Percentiles rank a stretch among this genome's conserved stretches.
Evolutionary conservation across 2,888 invertebrate species (phyloP).

Genomic region (Rhyacophila evoluta): DNA sequence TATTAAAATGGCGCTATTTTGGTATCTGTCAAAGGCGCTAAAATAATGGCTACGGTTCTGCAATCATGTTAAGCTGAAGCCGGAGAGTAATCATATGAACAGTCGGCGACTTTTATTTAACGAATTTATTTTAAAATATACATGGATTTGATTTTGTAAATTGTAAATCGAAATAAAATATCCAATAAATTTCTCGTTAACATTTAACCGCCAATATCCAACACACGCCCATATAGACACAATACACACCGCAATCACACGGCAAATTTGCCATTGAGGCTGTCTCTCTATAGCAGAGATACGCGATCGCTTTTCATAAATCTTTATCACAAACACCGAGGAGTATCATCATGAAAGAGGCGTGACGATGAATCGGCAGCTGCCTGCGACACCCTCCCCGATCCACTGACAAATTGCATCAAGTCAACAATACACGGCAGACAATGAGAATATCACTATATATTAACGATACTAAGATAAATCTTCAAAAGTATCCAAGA

Average conservation of each 20-base stretch:
- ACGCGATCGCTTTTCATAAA: conserved; percentile 10
- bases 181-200: neutral
- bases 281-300: neutral
- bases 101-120: too few relatives aligned
- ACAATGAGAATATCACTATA: neutral
- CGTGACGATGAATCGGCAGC: conserved; percentile 1
- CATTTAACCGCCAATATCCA: neutral
- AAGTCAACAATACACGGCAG: conserved; percentile 32
- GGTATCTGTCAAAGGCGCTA: too few relatives aligned
- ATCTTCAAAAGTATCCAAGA: neutral
- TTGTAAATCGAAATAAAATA: neutral
- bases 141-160: too few relatives aligned
- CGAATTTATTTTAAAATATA: too few relatives aligned
- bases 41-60: too few relatives aligned
- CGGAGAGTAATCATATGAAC: too few relatives aligned
- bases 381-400: neutral
- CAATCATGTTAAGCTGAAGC: too few relatives aligned
- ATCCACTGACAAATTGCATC: conserved; percentile 48
- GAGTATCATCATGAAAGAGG: neutral
- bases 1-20: too few relatives aligned
- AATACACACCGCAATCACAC: neutral
- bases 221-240: neutral
- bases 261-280: conserved; percentile 4
- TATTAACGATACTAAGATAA: neutral
- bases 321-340: neutral